Percentiles rank a stretch among this genome's conserved stretches.
Conservation (phyloP, 2,797 vertebrate genomes). For the Xiphorhynchus erythropygius region DNA sequence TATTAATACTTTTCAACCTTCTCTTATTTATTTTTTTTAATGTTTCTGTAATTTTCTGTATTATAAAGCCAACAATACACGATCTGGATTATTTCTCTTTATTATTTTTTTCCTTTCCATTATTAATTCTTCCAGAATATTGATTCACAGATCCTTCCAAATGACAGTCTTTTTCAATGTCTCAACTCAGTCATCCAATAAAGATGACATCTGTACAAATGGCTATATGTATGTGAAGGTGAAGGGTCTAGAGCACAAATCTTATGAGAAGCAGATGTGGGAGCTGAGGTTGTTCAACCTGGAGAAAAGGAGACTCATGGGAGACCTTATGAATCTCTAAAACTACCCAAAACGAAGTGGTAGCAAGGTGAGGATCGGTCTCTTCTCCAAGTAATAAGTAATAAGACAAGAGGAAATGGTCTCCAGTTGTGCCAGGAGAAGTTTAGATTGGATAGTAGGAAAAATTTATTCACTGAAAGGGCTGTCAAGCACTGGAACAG, state of each 20-base stretch:
- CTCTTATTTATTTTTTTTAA: not conserved
- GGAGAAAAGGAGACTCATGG: not conserved
- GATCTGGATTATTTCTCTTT: not conserved
- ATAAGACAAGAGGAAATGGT: not conserved
- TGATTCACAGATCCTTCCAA: not conserved
- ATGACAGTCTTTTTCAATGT: not conserved
- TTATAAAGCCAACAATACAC: not conserved
- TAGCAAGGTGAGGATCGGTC: fast-evolving
- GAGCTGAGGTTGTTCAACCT: not conserved
- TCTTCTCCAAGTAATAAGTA: not conserved
- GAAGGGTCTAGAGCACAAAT: not conserved
- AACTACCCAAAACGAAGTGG: not conserved
- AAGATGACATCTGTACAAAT: not conserved
- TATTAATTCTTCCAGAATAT: not conserved
- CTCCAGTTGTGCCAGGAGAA: not conserved
- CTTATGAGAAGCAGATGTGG: not conserved
- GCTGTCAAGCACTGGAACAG: not conserved
- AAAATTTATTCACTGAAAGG: not conserved
- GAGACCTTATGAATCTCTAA: not conserved
- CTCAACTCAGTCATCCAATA: not conserved
- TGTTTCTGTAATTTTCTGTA: not conserved
- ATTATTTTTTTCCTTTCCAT: not conserved
- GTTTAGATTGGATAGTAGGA: not conserved
- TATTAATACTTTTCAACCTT: not conserved
- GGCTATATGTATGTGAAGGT: not conserved